Conservation (phyloP, 2,797 vertebrate species). For the Alcedo atthis region DNA sequence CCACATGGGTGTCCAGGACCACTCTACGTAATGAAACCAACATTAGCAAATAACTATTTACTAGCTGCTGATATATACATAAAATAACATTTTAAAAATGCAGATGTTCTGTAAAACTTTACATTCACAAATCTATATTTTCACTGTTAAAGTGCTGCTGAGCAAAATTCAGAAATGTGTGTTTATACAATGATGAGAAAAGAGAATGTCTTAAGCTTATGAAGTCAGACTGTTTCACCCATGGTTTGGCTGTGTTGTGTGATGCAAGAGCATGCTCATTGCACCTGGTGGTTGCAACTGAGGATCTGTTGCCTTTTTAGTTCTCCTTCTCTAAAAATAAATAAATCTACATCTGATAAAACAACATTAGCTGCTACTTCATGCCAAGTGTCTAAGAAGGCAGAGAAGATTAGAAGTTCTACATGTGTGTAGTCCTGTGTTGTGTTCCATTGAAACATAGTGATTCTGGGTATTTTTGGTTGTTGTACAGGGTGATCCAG, state of each 20-base stretch:
- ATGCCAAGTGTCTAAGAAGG: background rate
- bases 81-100: background rate
- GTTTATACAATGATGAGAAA: background rate
- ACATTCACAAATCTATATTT: background rate
- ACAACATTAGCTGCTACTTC: background rate
- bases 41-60: background rate
- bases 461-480: background rate
- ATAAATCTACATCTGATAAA: background rate
- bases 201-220: background rate
- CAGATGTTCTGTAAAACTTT: background rate
- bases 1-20: background rate
- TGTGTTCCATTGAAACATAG: background rate
- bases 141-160: background rate
- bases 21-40: background rate
- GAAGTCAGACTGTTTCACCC: background rate
- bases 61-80: background rate
- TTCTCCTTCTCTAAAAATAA: background rate
- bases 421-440: background rate
- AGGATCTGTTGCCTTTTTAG: background rate
- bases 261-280: background rate
- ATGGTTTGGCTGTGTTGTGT: background rate
- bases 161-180: background rate
- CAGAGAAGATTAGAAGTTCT: background rate
- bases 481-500: conserved; percentile 85
- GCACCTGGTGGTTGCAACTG: accelerated